Evolutionary conservation across 1,140 invertebrate genomes (phyloP).

Genomic region (Drosophila orosa): DNA sequence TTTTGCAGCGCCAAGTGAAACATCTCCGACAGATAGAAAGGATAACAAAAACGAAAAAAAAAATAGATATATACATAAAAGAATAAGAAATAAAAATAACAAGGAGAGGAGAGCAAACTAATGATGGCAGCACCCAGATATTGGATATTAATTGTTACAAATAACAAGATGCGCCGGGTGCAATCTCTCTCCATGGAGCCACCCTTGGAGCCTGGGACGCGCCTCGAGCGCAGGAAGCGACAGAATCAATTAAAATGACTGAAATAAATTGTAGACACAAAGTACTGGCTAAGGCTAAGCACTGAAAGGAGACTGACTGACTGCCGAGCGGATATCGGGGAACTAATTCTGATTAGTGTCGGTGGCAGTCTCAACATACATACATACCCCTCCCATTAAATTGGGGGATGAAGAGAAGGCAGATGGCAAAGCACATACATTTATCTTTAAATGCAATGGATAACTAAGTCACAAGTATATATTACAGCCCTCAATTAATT

Average conservation of each 20-base stretch:
- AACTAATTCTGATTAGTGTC: conserved; percentile 68
- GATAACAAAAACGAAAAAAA: conserved; percentile 12
- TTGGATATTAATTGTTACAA: conserved; percentile 83
- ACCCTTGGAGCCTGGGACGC: background rate
- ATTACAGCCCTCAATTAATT: background rate
- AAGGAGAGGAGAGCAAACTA: conserved; percentile 52
- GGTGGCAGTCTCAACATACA: conserved; percentile 13
- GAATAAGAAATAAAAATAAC: conserved; percentile 4
- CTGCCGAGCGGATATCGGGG: conserved; percentile 24
- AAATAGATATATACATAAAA: conserved; percentile 5
- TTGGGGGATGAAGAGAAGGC: background rate
- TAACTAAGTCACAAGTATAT: conserved; percentile 10
- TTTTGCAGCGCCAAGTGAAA: conserved; percentile 62
- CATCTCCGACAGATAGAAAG: conserved; percentile 45
- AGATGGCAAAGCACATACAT: conserved; percentile 5
- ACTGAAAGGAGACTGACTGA: conserved; percentile 22
- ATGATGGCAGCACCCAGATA: conserved; percentile 71
- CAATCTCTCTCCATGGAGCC: conserved; percentile 9
- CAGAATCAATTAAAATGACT: conserved; percentile 78
- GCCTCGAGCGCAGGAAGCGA: conserved; percentile 30
- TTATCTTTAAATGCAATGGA: conserved; percentile 2
- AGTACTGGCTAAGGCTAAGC: conserved; percentile 31
- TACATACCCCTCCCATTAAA: background rate
- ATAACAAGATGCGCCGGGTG: conserved; percentile 64
- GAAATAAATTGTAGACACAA: conserved; percentile 76